Evolutionary conservation across 2,888 invertebrate genomes (phyloP), one percentile per base, ranked within the genome.

Genomic region (Drosophila setosimentum): DNA sequence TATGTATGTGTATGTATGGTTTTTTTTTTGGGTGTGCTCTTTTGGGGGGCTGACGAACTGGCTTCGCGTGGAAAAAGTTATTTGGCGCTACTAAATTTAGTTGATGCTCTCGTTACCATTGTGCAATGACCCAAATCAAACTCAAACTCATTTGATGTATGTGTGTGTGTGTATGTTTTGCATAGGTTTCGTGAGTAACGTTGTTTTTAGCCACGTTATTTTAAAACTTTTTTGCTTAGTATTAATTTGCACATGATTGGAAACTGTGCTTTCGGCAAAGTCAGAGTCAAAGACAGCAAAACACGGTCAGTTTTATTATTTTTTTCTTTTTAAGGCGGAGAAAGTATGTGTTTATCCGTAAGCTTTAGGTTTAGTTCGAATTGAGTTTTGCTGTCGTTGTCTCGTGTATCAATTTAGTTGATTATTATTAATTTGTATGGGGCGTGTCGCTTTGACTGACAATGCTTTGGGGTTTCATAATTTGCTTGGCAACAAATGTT

Each of bases 81-180:
- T 68, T 79, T 75, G 72, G 63, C 33, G 80, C 68, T 76, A 86
- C 87, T 87, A 83, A 87, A 76, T 77, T 85, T 82, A 89, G 80
- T 73, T 72, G 69, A 67, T 68, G 85, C 68, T 87, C 87, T 85
- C 73, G 77, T 90, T 89, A 79, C 76, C 79, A 91, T 91, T 88
- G 88, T 91, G 91, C 89, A 88, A 88, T 88, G 88, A 90, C 91
- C 88, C 78, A 90, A 90, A 86, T 88, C 82, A 75, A 78, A 83
- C 78, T 76, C 73, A 77, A 81, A 76, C 69, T 77, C 66, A 78
- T 63, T 80, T 73, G 58, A 53, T 54, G 55, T 58, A 35, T 55
- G 18, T 63, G 18, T 48, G 27, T 68, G 50, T 24, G 30, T 24
- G 16, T 18, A 29, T 35, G 51, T 65, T 68, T 76, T 65, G 58